Conservation (phyloP, 2,888 invertebrate genomes). For the Nephrotoma guestfalica region DNA sequence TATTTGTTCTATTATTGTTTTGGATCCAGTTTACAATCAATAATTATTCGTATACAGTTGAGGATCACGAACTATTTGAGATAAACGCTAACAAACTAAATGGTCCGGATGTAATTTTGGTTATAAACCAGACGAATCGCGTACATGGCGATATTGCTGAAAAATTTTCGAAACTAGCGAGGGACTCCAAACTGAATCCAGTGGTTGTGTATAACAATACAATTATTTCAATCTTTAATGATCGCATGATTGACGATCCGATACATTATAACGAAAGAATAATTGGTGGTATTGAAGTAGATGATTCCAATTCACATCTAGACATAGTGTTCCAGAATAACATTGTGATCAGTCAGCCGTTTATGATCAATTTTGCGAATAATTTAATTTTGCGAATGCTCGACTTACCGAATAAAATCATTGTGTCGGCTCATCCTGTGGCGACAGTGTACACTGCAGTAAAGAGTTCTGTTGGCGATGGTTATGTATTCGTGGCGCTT, state of each 20-base stretch:
- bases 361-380: not conserved
- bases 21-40: not conserved
- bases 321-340: not conserved
- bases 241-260: conserved; percentile 16
- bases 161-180: not conserved
- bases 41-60: not conserved
- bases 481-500: not conserved
- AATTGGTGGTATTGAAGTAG: conserved; percentile 22
- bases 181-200: not conserved
- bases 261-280: conserved; percentile 25
- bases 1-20: not conserved
- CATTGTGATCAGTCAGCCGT: not conserved
- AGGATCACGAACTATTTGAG: not conserved
- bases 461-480: not conserved
- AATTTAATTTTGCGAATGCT: not conserved
- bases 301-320: conserved; percentile 2
- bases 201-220: not conserved
- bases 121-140: not conserved
- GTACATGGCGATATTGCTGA: not conserved
- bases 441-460: not conserved
- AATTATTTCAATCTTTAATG: not conserved
- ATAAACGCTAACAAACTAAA: not conserved
- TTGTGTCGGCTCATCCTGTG: not conserved
- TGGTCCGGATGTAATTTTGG: not conserved
- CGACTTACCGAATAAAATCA: not conserved